A percentile compares a stretch with the other conserved stretches of the same genome.
phyloP scores from a whole-genome alignment of 2,797 vertebrate genomes.

The Protonibea diacanthus region DNA sequence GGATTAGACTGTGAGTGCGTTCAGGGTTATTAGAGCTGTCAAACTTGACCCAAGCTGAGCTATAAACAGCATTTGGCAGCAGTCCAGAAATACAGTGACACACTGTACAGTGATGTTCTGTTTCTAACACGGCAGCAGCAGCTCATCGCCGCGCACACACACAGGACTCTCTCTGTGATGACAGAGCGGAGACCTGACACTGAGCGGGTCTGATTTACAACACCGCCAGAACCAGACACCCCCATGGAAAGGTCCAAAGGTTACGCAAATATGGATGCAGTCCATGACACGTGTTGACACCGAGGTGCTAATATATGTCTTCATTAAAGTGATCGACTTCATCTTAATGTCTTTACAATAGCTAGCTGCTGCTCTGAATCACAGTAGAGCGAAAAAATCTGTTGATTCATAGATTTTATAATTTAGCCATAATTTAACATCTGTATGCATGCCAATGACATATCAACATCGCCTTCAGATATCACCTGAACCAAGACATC shows the following conservation, averaged over 20 bases:
- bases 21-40: constrained; percentile 79
- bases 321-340: background rate
- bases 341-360: background rate
- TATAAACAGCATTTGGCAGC: constrained; percentile 78
- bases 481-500: too few relatives aligned
- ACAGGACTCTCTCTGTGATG: constrained; percentile 33
- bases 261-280: constrained; percentile 43
- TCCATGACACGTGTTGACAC: constrained; percentile 38
- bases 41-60: constrained; percentile 75
- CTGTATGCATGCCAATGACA: too few relatives aligned
- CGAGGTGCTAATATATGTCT: background rate
- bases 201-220: constrained; percentile 51
- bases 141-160: constrained; percentile 28
- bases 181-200: constrained; percentile 7
- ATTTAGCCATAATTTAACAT: too few relatives aligned
- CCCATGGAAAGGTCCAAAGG: constrained; percentile 7
- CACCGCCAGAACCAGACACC: constrained; percentile 43
- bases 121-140: constrained; percentile 33
- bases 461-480: too few relatives aligned
- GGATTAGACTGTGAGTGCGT: constrained; percentile 72
- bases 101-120: constrained; percentile 67
- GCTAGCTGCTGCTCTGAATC: background rate
- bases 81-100: constrained; percentile 68
- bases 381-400: background rate
- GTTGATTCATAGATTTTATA: background rate